phyloP scores from a whole-genome alignment of 1,140 invertebrate species.

The Cardiocondyla obscurior region DNA sequence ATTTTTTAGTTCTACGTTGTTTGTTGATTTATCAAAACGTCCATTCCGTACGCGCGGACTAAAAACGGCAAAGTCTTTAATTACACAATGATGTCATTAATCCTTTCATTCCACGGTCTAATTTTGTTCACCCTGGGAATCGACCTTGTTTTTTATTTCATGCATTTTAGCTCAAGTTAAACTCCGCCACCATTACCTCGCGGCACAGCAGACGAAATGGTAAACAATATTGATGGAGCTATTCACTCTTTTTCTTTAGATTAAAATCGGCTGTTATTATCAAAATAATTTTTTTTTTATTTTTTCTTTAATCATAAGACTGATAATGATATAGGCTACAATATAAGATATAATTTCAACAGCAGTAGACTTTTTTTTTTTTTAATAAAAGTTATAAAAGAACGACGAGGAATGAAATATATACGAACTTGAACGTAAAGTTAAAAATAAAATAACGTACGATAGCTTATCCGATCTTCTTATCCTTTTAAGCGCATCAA shows the following conservation, averaged over 20 bases:
- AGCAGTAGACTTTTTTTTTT: background rate
- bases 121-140: background rate
- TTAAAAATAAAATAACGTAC: background rate
- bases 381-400: background rate
- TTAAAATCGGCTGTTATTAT: background rate
- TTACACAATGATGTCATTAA: background rate
- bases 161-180: background rate
- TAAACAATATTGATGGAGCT: background rate
- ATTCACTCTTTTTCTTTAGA: background rate
- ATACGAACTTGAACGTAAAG: no score
- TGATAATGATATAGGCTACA: background rate
- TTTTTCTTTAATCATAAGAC: background rate
- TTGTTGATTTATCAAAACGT: constrained; percentile 5
- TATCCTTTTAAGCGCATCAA: background rate
- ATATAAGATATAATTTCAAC: background rate
- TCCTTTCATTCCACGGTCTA: background rate
- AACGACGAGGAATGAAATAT: no score
- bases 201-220: background rate
- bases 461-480: background rate
- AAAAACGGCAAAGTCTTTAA: background rate
- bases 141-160: constrained; percentile 13
- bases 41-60: background rate
- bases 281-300: background rate
- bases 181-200: background rate
- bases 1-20: background rate